Conservation (phyloP, 2,888 invertebrate species). For the Gnatocerus cornutus region DNA sequence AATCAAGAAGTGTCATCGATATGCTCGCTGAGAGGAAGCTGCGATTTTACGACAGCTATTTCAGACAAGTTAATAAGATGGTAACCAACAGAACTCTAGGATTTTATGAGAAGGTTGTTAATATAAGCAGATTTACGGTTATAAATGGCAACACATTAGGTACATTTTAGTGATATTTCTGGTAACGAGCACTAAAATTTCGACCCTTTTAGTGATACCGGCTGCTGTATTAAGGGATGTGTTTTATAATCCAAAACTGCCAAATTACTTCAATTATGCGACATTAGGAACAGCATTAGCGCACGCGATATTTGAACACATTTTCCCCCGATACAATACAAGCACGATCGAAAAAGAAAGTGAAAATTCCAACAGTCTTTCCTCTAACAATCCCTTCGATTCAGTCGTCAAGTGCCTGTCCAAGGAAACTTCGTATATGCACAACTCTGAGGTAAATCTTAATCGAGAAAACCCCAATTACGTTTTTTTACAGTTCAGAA, state of each 20-base stretch:
- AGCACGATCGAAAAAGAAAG: conserved; percentile 10
- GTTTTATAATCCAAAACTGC: conserved; percentile 88
- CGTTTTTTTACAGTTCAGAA: conserved; percentile 17
- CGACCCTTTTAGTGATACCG: conserved; percentile 81
- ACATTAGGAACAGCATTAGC: conserved; percentile 90
- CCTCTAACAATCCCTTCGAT: conserved; percentile 32
- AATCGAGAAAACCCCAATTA: background rate
- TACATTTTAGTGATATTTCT: conserved; percentile 16
- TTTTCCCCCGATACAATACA: conserved; percentile 71
- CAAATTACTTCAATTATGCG: conserved; percentile 90
- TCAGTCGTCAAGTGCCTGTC: conserved; percentile 37
- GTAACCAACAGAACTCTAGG: conserved; percentile 19
- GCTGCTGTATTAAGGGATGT: conserved; percentile 91
- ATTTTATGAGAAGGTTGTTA: conserved; percentile 38
- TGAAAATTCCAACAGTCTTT: conserved; percentile 18
- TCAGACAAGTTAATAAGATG: background rate
- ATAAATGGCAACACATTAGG: conserved; percentile 43
- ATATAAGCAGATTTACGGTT: conserved; percentile 38
- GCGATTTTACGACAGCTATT: conserved; percentile 32
- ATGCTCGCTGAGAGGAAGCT: conserved; percentile 38
- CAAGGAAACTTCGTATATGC: conserved; percentile 34
- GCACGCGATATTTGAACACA: conserved; percentile 87
- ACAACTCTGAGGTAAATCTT: conserved; percentile 31
- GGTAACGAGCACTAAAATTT: conserved; percentile 7
- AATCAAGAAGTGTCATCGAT: conserved; percentile 38